A percentile compares a stretch with the other conserved stretches of the same genome.
Conservation (phyloP, 2,113 vertebrate genomes). For the Trichechus manatus region DNA sequence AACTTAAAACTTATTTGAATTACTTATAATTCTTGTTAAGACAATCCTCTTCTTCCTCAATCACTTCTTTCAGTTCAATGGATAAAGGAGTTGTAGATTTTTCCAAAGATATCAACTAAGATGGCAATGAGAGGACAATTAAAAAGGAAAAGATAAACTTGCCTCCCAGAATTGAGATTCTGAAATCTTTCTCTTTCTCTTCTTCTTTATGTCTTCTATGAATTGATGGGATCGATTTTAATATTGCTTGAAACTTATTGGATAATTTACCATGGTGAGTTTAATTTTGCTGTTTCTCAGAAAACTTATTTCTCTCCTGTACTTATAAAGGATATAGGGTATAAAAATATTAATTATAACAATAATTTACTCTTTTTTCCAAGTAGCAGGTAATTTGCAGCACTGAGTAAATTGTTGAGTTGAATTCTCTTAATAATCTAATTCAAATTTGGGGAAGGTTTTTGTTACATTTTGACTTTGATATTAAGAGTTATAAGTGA, state of each 20-base stretch:
- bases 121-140: background rate
- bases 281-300: background rate
- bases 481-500: background rate
- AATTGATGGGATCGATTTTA: background rate
- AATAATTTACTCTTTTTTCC: background rate
- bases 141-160: background rate
- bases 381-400: background rate
- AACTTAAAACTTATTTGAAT: background rate
- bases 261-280: background rate
- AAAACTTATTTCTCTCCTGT: background rate
- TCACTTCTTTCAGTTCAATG: background rate
- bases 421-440: background rate
- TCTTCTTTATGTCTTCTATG: background rate
- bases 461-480: background rate
- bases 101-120: background rate
- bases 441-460: background rate
- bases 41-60: background rate
- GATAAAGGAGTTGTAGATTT: background rate
- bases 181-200: background rate
- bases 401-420: background rate
- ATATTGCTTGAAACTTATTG: background rate
- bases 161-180: background rate
- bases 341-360: background rate
- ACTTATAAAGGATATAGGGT: background rate
- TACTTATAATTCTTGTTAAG: background rate